Conservation (phyloP, 1,140 invertebrate genomes). For the Drosophila gunungcola region DNA sequence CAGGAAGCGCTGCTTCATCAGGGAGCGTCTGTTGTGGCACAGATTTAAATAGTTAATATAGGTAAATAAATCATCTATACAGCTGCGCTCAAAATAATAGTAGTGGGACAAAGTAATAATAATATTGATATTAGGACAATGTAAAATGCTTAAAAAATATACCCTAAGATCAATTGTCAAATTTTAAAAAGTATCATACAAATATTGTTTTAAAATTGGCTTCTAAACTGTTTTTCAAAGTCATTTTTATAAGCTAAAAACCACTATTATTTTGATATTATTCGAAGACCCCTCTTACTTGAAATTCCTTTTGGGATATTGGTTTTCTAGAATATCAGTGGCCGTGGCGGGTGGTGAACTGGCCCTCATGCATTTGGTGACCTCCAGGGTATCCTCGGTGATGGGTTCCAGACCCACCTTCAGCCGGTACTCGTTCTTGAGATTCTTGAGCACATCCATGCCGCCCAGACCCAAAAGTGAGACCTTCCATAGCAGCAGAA, state of each 20-base stretch:
- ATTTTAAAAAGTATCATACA: too few species aligned
- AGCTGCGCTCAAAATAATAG: too few species aligned
- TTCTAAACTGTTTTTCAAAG: too few species aligned
- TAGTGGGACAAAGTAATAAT: too few species aligned
- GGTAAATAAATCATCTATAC: too few species aligned
- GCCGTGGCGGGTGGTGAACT: constrained; percentile 97
- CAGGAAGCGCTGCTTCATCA: constrained; percentile 94
- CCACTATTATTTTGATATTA: too few species aligned
- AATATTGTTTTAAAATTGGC: too few species aligned
- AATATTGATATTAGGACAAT: too few species aligned
- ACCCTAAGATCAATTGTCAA: too few species aligned
- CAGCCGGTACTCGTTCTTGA: constrained; percentile 91
- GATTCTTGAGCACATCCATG: constrained; percentile 90
- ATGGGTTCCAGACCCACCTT: constrained; percentile 90
- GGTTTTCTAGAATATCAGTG: constrained; percentile 95
- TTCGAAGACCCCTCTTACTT: constrained; percentile 69
- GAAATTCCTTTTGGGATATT: constrained; percentile 91
- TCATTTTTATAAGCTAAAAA: too few species aligned
- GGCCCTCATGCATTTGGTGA: constrained; percentile 96
- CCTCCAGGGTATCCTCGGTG: constrained; percentile 97
- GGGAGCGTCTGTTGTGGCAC: constrained; percentile 50
- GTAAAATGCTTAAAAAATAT: too few species aligned
- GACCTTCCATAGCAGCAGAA: constrained; percentile 98
- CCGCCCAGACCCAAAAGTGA: constrained; percentile 96
- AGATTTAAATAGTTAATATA: too few species aligned